Base-by-base conservation (phyloP, 2,888 invertebrate genomes). In the Oscheius myriophilus region DNA sequence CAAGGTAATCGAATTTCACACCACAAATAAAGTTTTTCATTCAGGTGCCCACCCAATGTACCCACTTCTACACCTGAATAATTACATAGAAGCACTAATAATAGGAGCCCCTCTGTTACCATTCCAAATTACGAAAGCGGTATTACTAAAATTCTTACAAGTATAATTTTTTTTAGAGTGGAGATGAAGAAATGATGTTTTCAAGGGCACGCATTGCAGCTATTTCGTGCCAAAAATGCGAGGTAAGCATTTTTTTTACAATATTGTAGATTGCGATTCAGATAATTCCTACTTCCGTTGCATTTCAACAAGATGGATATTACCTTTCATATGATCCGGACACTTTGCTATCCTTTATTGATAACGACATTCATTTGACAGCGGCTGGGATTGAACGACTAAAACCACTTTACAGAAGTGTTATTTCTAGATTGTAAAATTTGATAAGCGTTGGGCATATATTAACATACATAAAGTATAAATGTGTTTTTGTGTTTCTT, bases 321-420 rank as follows among this genome's bases (percentile, higher is more conserved):
- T 61, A 49, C n/a, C 25, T n/a, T 23, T 25, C n/a, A 46, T 61
- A 16, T 46, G 49, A 61, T 25, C 33, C 25, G 16, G 12, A 43
- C 23, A 61, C n/a, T 14, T 16, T 26, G 11, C n/a, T 61, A n/a
- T 46, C 61, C 0, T 61, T 49, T 26, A 45, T 61, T 26, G 61
- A 61, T 25, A 46, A 61, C 39, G 46, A 46, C 46, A 14, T 46
- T 18, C 61, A 61, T 61, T 61, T 61, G 1, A 61, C 61, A 4
- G 26, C 26, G 16, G 26, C 46, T 12, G 61, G 61, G 16, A 9
- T 61, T 9, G 33, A 49, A 9, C 21, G n/a, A n/a, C 16, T 61
- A 16, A 43, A 26, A 14, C 61, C 61, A 11, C 16, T 61, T 46
- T 61, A 61, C 43, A 43, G 14, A 14, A 16, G 7, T 11, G 3